Base-by-base conservation (phyloP, 2,888 invertebrate genomes). In the Acleris holmiana region DNA sequence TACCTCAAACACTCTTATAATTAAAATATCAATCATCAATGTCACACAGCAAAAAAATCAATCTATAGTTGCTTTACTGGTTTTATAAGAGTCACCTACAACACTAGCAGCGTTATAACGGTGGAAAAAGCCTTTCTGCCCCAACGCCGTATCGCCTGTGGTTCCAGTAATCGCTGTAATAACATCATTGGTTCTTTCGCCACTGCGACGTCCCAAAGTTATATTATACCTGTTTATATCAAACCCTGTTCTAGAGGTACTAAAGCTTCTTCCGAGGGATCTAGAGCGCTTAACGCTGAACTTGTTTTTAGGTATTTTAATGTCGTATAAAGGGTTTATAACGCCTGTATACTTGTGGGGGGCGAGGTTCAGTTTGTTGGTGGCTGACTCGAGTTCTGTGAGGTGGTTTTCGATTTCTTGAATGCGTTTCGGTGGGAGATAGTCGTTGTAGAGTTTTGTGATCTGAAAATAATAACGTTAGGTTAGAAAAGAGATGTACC, bases 301-400 rank as follows among this genome's bases (percentile, higher is more conserved):
- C 67, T 84, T 88, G 73, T 91, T 88, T 70, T 76, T 81, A 0
- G 89, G 88, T 21, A 91, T 77, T 69, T 89, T 91, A 5, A 86
- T 81, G 68, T 91, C 89, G 76, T 90, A 89, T 17, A 89, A 76
- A 0, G 92, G 91, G 72, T 90, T 92, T 44, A 91, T 86, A 15
- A 92, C 85, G 2, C 92, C 92, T 0, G 90, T 91, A 71, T 82
- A 90, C 1, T 70, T 68, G 23, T 74, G 56, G 4, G 66, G 65
- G 51, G 67, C 66, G 1, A 71, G 71, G 54, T 67, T 74, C 6
- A 69, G 69, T 49, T 71, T 71, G 5, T 58, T 49, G 51, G 57
- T 65, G 50, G 69, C 71, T 1, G 73, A 49, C 51, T 80, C 79
- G 15, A 78, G 66, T 7, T 79, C 71, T 2, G 73, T 70, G 21